Evolutionary conservation across 2,113 vertebrate genomes (phyloP).

Genomic region (Ginglymostoma cirratum): DNA sequence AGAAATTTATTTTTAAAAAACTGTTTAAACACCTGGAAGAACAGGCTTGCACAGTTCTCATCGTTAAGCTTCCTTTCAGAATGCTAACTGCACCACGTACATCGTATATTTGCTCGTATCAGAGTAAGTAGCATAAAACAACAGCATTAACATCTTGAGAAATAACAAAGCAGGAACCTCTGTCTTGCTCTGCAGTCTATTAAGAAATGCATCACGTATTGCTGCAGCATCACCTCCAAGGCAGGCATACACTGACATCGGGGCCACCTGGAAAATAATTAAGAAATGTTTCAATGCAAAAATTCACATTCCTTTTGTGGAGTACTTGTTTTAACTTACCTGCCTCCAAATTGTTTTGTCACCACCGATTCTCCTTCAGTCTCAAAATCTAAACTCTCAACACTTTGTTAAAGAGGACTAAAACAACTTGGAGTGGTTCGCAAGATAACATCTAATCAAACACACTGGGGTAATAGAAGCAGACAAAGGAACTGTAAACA

Average conservation of each 20-base stretch:
- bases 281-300: not conserved
- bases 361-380: not conserved
- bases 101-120: not conserved
- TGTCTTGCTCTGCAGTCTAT: slow-evolving; percentile 79
- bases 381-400: not conserved
- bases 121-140: not conserved
- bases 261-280: slow-evolving; percentile 70
- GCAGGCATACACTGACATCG: slow-evolving; percentile 96
- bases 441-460: not conserved
- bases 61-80: not conserved
- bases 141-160: not conserved
- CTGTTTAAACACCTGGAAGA: not conserved
- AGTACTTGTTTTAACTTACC: not conserved
- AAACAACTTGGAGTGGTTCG: not conserved
- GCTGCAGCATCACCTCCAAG: slow-evolving; percentile 85
- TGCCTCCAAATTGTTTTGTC: not conserved
- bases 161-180: slow-evolving; percentile 48
- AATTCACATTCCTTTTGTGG: not conserved
- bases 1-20: not conserved
- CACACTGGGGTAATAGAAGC: not conserved
- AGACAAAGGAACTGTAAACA: not conserved
- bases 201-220: slow-evolving; percentile 89
- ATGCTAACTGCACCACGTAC: too few relatives aligned
- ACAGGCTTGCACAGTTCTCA: too few relatives aligned
- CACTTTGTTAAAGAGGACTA: not conserved